These are phyloP conservation scores for Tychaedon coryphoeus DNA, from an alignment of 2,113 vertebrate species.

Conservation along the genomic window DNA sequence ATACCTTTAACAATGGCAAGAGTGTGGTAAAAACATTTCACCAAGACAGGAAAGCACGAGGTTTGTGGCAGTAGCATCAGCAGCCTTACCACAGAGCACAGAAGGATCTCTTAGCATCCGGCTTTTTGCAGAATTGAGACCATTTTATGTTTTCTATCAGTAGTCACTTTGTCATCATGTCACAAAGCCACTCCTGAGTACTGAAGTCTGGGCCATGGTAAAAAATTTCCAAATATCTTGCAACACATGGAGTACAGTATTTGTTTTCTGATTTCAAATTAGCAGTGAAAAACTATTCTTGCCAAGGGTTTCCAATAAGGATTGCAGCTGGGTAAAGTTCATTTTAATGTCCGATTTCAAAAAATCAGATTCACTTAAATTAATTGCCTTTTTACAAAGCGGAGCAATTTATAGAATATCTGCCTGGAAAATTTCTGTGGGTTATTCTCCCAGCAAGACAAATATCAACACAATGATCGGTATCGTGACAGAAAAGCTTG, in stretches of 20 bases:
- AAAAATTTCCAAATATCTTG: neutral
- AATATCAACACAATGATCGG: neutral
- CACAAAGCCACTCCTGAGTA: neutral
- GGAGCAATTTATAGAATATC: neutral
- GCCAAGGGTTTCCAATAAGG: neutral
- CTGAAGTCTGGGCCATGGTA: neutral
- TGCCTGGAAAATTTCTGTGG: neutral
- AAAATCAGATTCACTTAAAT: neutral
- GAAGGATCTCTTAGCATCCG: neutral
- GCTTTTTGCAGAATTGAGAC: neutral
- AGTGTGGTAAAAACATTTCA: neutral
- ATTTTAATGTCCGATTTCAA: neutral
- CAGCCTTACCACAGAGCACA: neutral
- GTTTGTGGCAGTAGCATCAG: neutral
- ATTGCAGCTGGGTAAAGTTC: neutral
- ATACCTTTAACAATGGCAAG: neutral
- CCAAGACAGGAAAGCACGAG: neutral
- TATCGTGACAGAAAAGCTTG: neutral
- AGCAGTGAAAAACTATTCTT: neutral
- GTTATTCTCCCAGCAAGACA: neutral
- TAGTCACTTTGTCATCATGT: neutral
- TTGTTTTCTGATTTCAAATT: neutral
- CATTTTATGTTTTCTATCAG: neutral
- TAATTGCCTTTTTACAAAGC: neutral
- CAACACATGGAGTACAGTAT: neutral